A percentile compares a stretch with the other conserved stretches of the same genome.
Evolutionary conservation across 2,888 invertebrate genomes (phyloP).

Genomic region (Drosophila monieri): DNA sequence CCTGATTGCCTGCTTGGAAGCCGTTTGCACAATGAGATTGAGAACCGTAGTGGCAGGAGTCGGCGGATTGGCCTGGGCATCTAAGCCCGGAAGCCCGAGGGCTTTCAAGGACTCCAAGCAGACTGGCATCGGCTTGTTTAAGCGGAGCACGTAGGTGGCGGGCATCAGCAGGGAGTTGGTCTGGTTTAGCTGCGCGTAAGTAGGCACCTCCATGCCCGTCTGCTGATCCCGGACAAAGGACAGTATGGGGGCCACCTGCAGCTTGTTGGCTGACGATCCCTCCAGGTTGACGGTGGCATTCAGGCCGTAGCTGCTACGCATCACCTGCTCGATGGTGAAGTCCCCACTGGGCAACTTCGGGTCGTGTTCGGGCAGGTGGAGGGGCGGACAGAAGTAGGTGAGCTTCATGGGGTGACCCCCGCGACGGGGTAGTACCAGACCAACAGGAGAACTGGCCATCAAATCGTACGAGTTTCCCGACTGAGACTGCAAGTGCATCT

Average conservation of each 20-base stretch:
- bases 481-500: slow-evolving; percentile 90
- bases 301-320: slow-evolving; percentile 87
- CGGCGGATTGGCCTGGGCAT: slow-evolving; percentile 76
- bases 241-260: slow-evolving; percentile 82
- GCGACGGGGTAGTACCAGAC: slow-evolving; percentile 91
- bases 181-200: slow-evolving; percentile 91
- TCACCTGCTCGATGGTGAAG: slow-evolving; percentile 85
- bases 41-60: slow-evolving; percentile 53
- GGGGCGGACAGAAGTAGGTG: slow-evolving; percentile 89
- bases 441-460: slow-evolving; percentile 95
- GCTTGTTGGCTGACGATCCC: slow-evolving; percentile 91
- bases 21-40: slow-evolving; percentile 90
- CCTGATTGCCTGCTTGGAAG: slow-evolving; percentile 90
- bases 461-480: slow-evolving; percentile 88
- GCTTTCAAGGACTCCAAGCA: slow-evolving; percentile 89
- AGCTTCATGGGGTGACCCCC: slow-evolving; percentile 97
- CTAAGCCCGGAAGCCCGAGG: slow-evolving; percentile 86
- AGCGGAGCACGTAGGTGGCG: slow-evolving; percentile 92
- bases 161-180: slow-evolving; percentile 95
- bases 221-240: slow-evolving; percentile 77
- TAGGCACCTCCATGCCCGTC: slow-evolving; percentile 85
- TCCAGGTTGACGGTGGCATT: slow-evolving; percentile 96
- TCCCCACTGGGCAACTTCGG: slow-evolving; percentile 84
- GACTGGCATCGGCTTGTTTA: slow-evolving; percentile 94
- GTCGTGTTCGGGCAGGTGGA: slow-evolving; percentile 61